phyloP scores from a whole-genome alignment of 2,888 invertebrate species.

The Neuroscelio doddi region DNA sequence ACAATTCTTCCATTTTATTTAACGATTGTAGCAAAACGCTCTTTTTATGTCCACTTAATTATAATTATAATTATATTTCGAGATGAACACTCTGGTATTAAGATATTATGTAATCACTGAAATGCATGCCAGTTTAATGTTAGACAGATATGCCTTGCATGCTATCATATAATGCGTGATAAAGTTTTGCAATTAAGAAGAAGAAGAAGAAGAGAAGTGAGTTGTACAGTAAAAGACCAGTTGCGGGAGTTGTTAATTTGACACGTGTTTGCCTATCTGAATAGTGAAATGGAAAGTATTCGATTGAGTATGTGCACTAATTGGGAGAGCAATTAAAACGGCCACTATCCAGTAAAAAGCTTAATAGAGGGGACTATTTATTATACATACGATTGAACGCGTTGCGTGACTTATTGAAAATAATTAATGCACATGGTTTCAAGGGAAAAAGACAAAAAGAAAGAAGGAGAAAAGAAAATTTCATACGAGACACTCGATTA shows the following conservation, averaged over 20 bases:
- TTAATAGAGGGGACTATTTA: slow-evolving; percentile 16
- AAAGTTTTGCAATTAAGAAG: not conserved
- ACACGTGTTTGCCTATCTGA: slow-evolving; percentile 62
- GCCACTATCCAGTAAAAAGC: slow-evolving; percentile 41
- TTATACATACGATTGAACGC: slow-evolving; percentile 5
- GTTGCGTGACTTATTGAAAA: slow-evolving; percentile 35
- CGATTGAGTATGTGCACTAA: slow-evolving; percentile 68
- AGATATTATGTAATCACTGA: no score
- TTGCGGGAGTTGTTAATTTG: slow-evolving; percentile 63
- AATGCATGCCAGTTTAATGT: no score
- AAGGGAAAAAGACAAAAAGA: slow-evolving; percentile 17
- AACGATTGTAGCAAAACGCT: no score
- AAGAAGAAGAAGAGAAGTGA: slow-evolving; percentile 22
- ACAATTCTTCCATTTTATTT: no score
- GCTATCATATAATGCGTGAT: no score
- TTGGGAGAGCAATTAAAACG: slow-evolving; percentile 70
- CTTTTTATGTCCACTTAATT: no score
- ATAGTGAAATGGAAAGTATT: slow-evolving; percentile 57
- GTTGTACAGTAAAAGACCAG: slow-evolving; percentile 21
- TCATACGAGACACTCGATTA: slow-evolving; percentile 31
- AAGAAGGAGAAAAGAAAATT: slow-evolving; percentile 8
- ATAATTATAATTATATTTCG: no score
- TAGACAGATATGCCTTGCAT: no score
- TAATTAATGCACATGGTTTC: slow-evolving; percentile 48
- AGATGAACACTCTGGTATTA: no score